Evolutionary conservation across 2,888 invertebrate genomes (phyloP).

Genomic region (Drosophila neonasuta): DNA sequence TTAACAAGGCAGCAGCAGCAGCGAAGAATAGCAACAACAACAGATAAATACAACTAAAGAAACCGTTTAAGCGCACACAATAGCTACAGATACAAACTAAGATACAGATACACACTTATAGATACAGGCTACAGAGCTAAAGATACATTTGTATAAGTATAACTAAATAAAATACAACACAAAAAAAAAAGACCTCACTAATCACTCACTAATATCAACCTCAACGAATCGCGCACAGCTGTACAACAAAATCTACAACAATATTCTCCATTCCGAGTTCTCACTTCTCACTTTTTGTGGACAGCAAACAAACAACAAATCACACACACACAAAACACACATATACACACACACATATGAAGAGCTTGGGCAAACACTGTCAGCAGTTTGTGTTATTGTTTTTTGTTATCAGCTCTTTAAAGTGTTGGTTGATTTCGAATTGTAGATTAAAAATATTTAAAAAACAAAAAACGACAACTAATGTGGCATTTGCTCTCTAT

Average conservation of each 20-base stretch:
- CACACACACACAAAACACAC: constrained; percentile 22
- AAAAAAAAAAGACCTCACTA: constrained; percentile 37
- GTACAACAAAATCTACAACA: constrained; percentile 36
- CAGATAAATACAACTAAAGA: constrained; percentile 30
- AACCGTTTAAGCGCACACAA: constrained; percentile 66
- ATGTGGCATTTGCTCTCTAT: constrained; percentile 12
- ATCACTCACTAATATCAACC: constrained; percentile 67
- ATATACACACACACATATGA: background rate
- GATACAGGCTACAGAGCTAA: constrained; percentile 13
- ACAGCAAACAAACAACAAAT: constrained; percentile 34
- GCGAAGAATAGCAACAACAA: constrained; percentile 19
- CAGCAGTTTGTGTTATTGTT: constrained; percentile 29
- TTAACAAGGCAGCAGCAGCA: constrained; percentile 42
- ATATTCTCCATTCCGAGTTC: constrained; percentile 32
- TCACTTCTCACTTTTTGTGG: constrained; percentile 38
- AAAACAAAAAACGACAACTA: constrained; percentile 7
- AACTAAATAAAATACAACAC: constrained; percentile 7
- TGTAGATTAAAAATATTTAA: constrained; percentile 20
- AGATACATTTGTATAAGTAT: constrained; percentile 25
- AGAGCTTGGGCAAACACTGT: constrained; percentile 33
- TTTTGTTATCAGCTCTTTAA: constrained; percentile 28
- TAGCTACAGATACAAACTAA: constrained; percentile 24
- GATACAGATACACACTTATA: constrained; percentile 6
- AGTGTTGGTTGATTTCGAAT: constrained; percentile 32
- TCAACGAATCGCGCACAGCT: constrained; percentile 58